Evolutionary conservation across 2,113 vertebrate genomes (phyloP).

Genomic region (Orcinus orca): DNA sequence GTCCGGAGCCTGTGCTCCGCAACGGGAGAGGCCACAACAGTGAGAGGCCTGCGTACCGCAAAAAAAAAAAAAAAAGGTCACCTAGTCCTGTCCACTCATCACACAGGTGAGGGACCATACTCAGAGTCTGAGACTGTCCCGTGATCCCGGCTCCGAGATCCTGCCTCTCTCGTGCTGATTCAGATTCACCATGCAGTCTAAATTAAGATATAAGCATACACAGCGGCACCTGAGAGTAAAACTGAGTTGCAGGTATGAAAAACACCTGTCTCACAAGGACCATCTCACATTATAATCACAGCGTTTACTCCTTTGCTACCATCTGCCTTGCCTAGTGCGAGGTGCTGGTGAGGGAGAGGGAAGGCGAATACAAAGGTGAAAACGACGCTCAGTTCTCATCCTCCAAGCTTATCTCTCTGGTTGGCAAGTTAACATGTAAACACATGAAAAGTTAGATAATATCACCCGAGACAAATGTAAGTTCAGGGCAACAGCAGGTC

Average conservation of each 20-base stretch:
- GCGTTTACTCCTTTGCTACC: not conserved
- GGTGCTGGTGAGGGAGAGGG: not conserved
- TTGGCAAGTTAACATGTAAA: not conserved
- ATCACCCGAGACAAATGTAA: not conserved
- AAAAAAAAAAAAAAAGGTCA: not conserved
- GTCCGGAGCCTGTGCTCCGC: too few species aligned
- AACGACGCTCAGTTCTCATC: not conserved
- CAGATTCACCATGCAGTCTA: too few species aligned
- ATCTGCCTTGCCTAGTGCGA: not conserved
- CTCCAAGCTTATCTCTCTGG: not conserved
- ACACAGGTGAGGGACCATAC: not conserved
- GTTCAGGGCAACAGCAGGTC: not conserved
- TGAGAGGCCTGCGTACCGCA: too few species aligned
- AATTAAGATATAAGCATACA: not conserved
- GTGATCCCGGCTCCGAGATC: accelerated
- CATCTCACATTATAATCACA: not conserved
- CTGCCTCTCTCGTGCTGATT: too few species aligned
- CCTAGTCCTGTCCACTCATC: not conserved
- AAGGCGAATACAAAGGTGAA: not conserved
- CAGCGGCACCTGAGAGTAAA: not conserved
- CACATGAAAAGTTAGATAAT: not conserved
- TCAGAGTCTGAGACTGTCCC: not conserved
- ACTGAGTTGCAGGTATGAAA: not conserved
- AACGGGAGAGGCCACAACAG: too few species aligned
- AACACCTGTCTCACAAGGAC: not conserved